A percentile compares a stretch with the other conserved stretches of the same genome.
Conservation (phyloP, 2,888 invertebrate genomes). For the Eumacrocentrus americanus region DNA sequence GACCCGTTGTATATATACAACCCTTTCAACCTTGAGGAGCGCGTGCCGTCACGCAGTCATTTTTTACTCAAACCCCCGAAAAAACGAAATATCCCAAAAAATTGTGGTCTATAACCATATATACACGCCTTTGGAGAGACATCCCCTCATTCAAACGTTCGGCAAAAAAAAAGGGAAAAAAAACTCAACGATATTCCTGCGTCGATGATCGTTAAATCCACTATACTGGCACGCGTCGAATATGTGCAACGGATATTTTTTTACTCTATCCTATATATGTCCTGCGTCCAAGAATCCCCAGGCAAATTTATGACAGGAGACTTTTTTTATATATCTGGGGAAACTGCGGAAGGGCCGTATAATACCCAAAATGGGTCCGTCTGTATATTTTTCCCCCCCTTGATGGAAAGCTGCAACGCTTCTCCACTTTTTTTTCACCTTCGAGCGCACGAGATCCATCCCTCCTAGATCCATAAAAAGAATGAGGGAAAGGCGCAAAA, state of each 20-base stretch:
- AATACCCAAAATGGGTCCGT: constrained; percentile 32
- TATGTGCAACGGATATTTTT: constrained; percentile 27
- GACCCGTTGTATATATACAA: constrained; percentile 7
- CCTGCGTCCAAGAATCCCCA: constrained; percentile 28
- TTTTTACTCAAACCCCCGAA: constrained; percentile 4
- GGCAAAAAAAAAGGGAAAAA: background rate
- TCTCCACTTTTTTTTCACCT: constrained; percentile 34
- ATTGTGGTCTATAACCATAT: background rate
- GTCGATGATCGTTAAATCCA: constrained; percentile 25
- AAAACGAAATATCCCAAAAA: constrained; percentile 18
- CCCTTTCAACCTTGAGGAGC: constrained; percentile 19
- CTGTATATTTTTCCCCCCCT: constrained; percentile 18
- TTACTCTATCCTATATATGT: constrained; percentile 10
- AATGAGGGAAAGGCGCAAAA: constrained; percentile 27
- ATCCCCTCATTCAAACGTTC: background rate
- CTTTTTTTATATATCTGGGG: constrained; percentile 31
- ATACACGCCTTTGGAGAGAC: constrained; percentile 10
- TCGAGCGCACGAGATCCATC: constrained; percentile 31
- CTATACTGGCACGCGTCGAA: constrained; percentile 16
- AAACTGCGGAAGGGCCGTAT: constrained; percentile 32
- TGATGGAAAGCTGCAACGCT: constrained; percentile 35
- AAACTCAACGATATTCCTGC: constrained; percentile 23
- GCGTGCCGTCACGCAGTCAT: constrained; percentile 24
- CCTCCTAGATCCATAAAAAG: constrained; percentile 30
- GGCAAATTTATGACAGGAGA: constrained; percentile 38